A percentile compares a stretch with the other conserved stretches of the same genome.
These are phyloP conservation scores for Tortricodes alternella DNA, from an alignment of 2,888 invertebrate genomes.

Conservation along the genomic window DNA sequence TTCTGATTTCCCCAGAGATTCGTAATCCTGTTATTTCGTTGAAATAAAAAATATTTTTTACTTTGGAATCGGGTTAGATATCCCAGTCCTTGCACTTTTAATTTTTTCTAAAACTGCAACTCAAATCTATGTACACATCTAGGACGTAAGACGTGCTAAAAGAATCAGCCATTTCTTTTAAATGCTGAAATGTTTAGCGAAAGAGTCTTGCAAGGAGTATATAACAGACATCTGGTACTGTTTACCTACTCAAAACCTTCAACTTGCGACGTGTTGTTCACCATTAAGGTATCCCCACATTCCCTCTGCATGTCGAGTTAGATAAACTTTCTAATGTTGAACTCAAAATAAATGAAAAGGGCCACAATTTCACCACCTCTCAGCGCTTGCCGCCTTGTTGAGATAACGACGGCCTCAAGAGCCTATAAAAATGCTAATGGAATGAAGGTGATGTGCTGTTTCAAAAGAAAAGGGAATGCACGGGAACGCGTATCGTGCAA, in stretches of 20 bases:
- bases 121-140: not conserved
- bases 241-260: not conserved
- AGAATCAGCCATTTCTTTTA: no score
- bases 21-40: slow-evolving; percentile 47
- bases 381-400: slow-evolving; percentile 43
- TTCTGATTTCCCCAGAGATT: slow-evolving; percentile 52
- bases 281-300: no score
- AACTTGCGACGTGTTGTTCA: no score
- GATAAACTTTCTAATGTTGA: slow-evolving; percentile 44
- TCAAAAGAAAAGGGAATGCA: slow-evolving; percentile 46
- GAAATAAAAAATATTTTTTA: slow-evolving; percentile 51
- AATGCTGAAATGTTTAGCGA: no score
- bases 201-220: no score
- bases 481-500: slow-evolving; percentile 25
- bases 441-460: slow-evolving; percentile 54
- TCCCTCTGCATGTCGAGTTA: not conserved
- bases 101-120: not conserved
- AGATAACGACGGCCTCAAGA: slow-evolving; percentile 55
- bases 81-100: not conserved
- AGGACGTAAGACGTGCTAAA: no score
- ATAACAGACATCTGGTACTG: no score
- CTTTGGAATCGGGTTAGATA: slow-evolving; percentile 35
- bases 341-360: slow-evolving; percentile 48
- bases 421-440: slow-evolving; percentile 70
- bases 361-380: slow-evolving; percentile 40